Evolutionary conservation across 2,113 vertebrate species (phyloP).

Genomic region (Egretta garzetta): DNA sequence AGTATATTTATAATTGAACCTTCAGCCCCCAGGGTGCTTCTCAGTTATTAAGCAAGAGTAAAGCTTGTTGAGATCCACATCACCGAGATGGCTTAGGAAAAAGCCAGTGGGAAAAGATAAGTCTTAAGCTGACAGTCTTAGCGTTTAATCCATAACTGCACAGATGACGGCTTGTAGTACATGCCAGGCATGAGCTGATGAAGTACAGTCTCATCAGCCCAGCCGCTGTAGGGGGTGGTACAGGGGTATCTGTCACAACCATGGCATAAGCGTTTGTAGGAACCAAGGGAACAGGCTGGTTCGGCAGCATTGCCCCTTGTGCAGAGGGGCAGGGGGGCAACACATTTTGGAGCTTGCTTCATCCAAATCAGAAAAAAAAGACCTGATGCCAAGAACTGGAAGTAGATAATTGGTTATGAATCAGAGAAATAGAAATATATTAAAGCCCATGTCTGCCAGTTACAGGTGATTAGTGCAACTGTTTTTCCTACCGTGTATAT

Average conservation of each 20-base stretch:
- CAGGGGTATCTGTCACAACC: not conserved
- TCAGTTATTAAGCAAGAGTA: not conserved
- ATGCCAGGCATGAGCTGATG: not conserved
- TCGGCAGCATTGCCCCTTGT: not conserved
- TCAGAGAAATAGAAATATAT: not conserved
- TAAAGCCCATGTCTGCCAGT: not conserved
- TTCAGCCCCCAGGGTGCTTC: not conserved
- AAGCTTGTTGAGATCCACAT: not conserved
- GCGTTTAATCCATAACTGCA: not conserved
- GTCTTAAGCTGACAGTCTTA: not conserved
- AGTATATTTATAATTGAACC: not conserved
- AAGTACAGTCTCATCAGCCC: not conserved
- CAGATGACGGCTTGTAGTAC: not conserved
- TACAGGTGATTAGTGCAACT: not conserved
- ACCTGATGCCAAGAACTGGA: not conserved
- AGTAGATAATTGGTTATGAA: not conserved
- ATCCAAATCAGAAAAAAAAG: not conserved
- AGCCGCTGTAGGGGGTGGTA: fast-evolving
- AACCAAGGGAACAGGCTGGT: not conserved
- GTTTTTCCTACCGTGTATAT: not conserved
- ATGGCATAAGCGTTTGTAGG: not conserved
- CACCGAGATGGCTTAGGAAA: not conserved
- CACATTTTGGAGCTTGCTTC: not conserved
- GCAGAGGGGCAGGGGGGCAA: not conserved
- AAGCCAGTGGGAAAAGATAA: not conserved